A percentile compares a stretch with the other conserved stretches of the same genome.
Evolutionary conservation across 2,888 invertebrate species (phyloP).

Genomic region (Cistogaster globosa): DNA sequence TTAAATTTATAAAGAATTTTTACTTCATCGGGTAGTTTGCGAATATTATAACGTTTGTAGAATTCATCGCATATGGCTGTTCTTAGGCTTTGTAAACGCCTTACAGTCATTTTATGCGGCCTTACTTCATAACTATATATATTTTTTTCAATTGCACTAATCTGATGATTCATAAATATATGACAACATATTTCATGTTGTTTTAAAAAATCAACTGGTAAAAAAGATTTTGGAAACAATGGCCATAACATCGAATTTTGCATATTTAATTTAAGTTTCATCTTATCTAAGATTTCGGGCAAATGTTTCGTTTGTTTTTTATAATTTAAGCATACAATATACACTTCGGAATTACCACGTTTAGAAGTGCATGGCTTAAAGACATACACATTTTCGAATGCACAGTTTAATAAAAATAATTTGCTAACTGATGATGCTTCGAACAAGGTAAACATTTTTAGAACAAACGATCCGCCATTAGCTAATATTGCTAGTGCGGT

Average conservation of each 20-base stretch:
- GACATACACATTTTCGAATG: conserved; percentile 89
- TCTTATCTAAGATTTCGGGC: conserved; percentile 72
- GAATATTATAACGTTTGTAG: conserved; percentile 85
- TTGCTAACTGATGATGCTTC: conserved; percentile 91
- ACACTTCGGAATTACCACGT: conserved; percentile 97
- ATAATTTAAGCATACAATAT: conserved; percentile 88
- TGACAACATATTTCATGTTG: conserved; percentile 87
- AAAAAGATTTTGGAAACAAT: conserved; percentile 85
- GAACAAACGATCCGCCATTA: conserved; percentile 89
- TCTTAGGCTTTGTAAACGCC: conserved; percentile 83
- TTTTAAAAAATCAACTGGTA: conserved; percentile 86
- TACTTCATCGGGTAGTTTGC: conserved; percentile 83
- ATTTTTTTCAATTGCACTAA: conserved; percentile 87
- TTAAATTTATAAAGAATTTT: conserved; percentile 84
- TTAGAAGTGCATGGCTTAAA: conserved; percentile 97
- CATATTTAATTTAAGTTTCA: conserved; percentile 70
- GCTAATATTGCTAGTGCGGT: conserved; percentile 89
- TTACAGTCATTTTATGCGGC: conserved; percentile 71
- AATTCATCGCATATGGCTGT: conserved; percentile 85
- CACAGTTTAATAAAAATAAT: conserved; percentile 90
- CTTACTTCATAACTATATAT: conserved; percentile 85
- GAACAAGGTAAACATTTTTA: conserved; percentile 96
- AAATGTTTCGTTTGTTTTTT: conserved; percentile 74
- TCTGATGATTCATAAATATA: conserved; percentile 88
- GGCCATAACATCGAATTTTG: conserved; percentile 77